Percentiles rank a stretch among this genome's conserved stretches.
Conservation (phyloP, 2,113 vertebrate species). For the Stegastes partitus region DNA sequence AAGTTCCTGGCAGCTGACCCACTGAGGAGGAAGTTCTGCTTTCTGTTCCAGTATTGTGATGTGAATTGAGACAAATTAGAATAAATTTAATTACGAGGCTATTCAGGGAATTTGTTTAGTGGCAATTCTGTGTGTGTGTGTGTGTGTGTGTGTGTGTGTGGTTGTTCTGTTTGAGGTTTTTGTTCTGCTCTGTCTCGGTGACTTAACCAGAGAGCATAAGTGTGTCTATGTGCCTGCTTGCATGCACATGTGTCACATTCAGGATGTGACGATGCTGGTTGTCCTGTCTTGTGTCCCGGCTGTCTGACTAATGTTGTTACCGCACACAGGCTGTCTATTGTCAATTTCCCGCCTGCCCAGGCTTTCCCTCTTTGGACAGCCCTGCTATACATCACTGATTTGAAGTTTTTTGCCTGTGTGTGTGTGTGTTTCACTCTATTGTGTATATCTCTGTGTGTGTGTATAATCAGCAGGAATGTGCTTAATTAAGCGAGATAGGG, state of each 20-base stretch:
- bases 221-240: constrained; percentile 22
- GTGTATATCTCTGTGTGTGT: constrained; percentile 40
- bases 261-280: constrained; percentile 56
- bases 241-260: constrained; percentile 44
- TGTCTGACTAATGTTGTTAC: constrained; percentile 66
- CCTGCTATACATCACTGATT: constrained; percentile 50
- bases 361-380: constrained; percentile 23
- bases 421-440: constrained; percentile 34
- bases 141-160: background rate
- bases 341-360: constrained; percentile 40
- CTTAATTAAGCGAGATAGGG: constrained; percentile 60
- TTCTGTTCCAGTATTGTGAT: background rate
- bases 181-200: background rate
- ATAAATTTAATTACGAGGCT: background rate
- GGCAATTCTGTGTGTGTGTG: background rate
- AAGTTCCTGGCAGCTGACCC: constrained; percentile 6
- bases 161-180: background rate
- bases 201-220: constrained; percentile 5
- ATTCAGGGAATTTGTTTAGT: background rate
- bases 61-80: background rate
- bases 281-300: constrained; percentile 41
- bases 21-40: background rate
- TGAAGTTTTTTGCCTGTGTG: constrained; percentile 29
- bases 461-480: constrained; percentile 75
- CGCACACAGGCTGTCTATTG: constrained; percentile 60